phyloP scores from a whole-genome alignment of 2,888 invertebrate genomes.

The Axea sp. region DNA sequence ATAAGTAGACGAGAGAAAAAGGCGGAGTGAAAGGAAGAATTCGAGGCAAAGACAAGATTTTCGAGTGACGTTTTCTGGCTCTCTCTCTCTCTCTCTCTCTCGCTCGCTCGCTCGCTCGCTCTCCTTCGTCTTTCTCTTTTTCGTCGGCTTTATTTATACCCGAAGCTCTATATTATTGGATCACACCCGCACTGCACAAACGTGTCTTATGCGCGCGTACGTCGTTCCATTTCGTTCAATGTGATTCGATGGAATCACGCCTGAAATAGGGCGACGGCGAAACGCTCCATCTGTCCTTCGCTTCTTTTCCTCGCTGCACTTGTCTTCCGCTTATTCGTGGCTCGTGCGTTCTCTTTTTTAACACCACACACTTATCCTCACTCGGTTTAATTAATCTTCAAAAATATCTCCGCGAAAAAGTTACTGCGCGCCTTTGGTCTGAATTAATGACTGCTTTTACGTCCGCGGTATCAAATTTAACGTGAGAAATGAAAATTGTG shows the following conservation, averaged over 20 bases:
- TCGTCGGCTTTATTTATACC: conserved; percentile 77
- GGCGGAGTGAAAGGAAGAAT: conserved; percentile 49
- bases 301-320: conserved; percentile 40
- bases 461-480: too few relatives aligned
- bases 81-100: too few relatives aligned
- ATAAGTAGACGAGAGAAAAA: not conserved
- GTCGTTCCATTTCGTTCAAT: conserved; percentile 69
- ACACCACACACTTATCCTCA: conserved; percentile 25
- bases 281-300: conserved; percentile 58
- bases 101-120: conserved; percentile 4
- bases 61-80: conserved; percentile 71
- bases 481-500: not conserved
- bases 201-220: conserved; percentile 69
- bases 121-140: not conserved
- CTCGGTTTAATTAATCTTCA: conserved; percentile 16
- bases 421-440: too few relatives aligned
- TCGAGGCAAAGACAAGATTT: conserved; percentile 53
- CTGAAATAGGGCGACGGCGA: conserved; percentile 63
- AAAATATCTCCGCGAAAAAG: not conserved
- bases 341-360: conserved; percentile 3
- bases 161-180: conserved; percentile 78
- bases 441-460: too few relatives aligned
- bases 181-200: conserved; percentile 75
- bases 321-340: conserved; percentile 32
- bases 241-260: conserved; percentile 58